Percentiles rank a stretch among this genome's conserved stretches.
phyloP scores from a whole-genome alignment of 2,797 vertebrate genomes.

The Pantherophis vulpinus region DNA sequence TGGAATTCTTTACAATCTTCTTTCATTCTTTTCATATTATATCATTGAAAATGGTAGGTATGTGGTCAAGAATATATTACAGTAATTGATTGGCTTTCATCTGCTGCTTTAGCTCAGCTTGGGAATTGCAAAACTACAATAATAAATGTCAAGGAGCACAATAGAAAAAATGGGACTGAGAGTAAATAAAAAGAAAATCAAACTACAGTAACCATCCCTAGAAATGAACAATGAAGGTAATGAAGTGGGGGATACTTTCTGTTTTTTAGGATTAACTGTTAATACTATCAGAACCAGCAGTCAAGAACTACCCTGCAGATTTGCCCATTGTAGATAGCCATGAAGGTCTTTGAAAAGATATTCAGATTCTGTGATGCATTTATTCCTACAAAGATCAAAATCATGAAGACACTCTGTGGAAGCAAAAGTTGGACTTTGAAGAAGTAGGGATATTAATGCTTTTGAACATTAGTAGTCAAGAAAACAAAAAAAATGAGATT shows the following conservation, averaged over 20 bases:
- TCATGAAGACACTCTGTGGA: background rate
- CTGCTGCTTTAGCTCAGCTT: background rate
- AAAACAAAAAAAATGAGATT: background rate
- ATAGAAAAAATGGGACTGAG: background rate
- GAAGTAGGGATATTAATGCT: background rate
- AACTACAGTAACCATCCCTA: background rate
- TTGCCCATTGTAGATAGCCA: background rate
- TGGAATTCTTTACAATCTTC: background rate
- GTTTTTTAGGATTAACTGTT: background rate
- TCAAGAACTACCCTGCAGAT: background rate
- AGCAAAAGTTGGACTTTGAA: background rate
- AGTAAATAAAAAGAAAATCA: background rate
- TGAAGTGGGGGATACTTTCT: background rate
- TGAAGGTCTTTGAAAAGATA: background rate
- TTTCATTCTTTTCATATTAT: background rate
- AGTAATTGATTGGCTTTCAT: background rate
- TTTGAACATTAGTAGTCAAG: background rate
- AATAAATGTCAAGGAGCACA: background rate
- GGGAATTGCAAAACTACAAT: background rate
- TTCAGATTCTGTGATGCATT: background rate
- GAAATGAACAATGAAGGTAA: background rate
- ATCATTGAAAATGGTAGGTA: background rate
- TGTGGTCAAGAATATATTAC: background rate
- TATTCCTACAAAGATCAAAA: background rate
- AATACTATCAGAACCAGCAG: background rate